Evolutionary conservation across 2,888 invertebrate species (phyloP).

Genomic region (Sylvicola fuscatus): DNA sequence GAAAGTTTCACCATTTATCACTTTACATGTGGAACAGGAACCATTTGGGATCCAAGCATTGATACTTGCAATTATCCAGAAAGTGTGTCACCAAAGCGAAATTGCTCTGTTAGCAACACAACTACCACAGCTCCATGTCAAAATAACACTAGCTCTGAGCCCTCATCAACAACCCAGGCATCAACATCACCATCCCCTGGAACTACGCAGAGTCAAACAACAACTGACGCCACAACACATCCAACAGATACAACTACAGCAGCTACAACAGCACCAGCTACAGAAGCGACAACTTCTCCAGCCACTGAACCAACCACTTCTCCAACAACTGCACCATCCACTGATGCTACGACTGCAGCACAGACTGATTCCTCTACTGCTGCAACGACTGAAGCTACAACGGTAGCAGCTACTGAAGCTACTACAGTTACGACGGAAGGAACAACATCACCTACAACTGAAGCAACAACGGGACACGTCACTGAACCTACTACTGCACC

Average conservation of each 20-base stretch:
- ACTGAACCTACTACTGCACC: too few relatives aligned
- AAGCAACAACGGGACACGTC: too few relatives aligned
- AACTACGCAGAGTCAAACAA: constrained; percentile 1
- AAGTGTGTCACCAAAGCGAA: constrained; percentile 36
- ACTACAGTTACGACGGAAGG: background rate
- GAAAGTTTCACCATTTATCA: constrained; percentile 37
- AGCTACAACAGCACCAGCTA: background rate
- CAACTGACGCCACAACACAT: background rate
- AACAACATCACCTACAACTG: too few relatives aligned
- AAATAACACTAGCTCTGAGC: constrained; percentile 7
- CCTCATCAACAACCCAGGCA: background rate
- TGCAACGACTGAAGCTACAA: background rate
- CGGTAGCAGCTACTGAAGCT: background rate
- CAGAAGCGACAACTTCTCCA: constrained; percentile 1
- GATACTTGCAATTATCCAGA: constrained; percentile 45
- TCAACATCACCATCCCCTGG: background rate
- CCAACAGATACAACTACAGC: constrained; percentile 1
- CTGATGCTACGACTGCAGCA: background rate
- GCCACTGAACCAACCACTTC: too few relatives aligned
- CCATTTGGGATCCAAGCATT: constrained; percentile 47
- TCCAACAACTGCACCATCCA: background rate
- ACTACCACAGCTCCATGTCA: constrained; percentile 1
- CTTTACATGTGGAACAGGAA: constrained; percentile 46
- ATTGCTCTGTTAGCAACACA: constrained; percentile 14
- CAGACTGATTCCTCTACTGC: constrained; percentile 2